phyloP scores from a whole-genome alignment of 2,888 invertebrate genomes.

The Charanyca ferruginea region DNA sequence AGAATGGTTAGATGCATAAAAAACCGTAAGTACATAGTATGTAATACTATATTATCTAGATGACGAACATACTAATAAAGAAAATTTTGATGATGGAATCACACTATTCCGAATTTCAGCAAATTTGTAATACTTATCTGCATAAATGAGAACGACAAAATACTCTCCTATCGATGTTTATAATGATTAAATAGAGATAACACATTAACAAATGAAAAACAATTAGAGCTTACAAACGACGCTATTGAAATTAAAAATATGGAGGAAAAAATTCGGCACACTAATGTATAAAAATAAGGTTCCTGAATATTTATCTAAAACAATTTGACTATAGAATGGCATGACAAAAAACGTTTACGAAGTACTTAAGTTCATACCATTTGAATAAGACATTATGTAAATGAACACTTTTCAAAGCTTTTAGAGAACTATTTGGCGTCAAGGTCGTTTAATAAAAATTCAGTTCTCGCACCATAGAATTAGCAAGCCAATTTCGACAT shows the following conservation, averaged over 20 bases:
- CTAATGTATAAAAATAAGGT: slow-evolving; percentile 21
- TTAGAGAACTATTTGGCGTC: slow-evolving; percentile 70
- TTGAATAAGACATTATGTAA: slow-evolving; percentile 76
- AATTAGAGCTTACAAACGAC: not conserved
- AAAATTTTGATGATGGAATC: too few relatives aligned
- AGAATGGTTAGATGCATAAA: too few relatives aligned
- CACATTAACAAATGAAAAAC: not conserved
- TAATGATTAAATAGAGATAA: not conserved
- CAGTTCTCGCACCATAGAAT: slow-evolving; percentile 65
- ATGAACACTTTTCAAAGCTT: slow-evolving; percentile 75
- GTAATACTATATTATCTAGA: too few relatives aligned
- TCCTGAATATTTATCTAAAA: slow-evolving; percentile 45
- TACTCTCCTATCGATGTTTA: too few relatives aligned
- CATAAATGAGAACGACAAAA: too few relatives aligned
- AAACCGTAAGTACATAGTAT: too few relatives aligned
- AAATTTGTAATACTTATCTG: too few relatives aligned
- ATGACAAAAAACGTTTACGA: slow-evolving; percentile 73
- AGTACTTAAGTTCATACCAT: slow-evolving; percentile 68
- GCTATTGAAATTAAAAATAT: not conserved
- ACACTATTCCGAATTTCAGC: too few relatives aligned
- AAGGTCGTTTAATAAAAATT: slow-evolving; percentile 67
- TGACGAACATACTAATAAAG: too few relatives aligned
- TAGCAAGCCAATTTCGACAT: slow-evolving; percentile 51
- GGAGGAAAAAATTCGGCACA: not conserved
- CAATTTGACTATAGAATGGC: slow-evolving; percentile 62